Evolutionary conservation across 2,797 vertebrate species (phyloP), one percentile per base, ranked within the genome.

Genomic region (Bryconaethiops microstoma): DNA sequence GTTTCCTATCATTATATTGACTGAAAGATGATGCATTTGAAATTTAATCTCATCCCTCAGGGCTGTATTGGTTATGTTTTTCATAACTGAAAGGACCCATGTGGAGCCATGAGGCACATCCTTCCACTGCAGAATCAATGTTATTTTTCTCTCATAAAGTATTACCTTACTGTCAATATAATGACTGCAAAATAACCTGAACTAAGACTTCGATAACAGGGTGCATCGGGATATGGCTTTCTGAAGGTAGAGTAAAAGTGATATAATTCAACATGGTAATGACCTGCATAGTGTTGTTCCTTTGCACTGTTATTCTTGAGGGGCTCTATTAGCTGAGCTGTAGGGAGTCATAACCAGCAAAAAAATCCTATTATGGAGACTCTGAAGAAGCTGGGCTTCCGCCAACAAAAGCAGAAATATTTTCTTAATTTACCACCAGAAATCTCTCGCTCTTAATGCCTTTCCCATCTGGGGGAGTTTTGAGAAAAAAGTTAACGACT

Each of bases 361-460:
- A 86, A 83, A 83, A 64, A 64, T 67, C 70, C 78, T 76, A 83
- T 81, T 86, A 85, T 79, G 48, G 68, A 65, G 78, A 74, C 63
- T 73, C 55, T 67, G 62, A 78, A 78, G 76, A 82, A 80, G 62
- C 77, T 87, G 84, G 84, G 78, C 19, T 57, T 71, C n/a, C 60
- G 74, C 86, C 88, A 88, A 88, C 73, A 83, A 76, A 84, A 86
- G 85, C 85, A 83, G 79, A 82, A 88, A 81, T 87, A 87, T 82
- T 86, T 84, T 86, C 80, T 85, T 87, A 88, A 86, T 88, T 85
- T 87, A 82, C 83, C 86, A 83, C 74, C 25, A 78, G 79, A 83
- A 82, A 73, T 80, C 80, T 74, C 69, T 64, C 39, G 48, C 74
- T n/a, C 84, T 82, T 86, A 86, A 88, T 86, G 83, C 23, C 60